Conservation (phyloP, 2,113 vertebrate species). For the Aspiorhynchus laticeps region DNA sequence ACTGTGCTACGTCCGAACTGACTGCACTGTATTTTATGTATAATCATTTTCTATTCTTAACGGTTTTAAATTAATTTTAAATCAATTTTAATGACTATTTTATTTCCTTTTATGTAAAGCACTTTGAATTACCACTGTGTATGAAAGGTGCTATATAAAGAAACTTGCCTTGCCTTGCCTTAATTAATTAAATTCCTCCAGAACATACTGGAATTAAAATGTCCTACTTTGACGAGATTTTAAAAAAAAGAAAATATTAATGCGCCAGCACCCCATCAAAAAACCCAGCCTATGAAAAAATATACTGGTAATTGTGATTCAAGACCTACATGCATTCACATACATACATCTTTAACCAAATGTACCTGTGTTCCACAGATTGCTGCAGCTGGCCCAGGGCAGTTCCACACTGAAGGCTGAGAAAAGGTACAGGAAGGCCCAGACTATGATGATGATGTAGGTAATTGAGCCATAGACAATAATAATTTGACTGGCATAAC, state of each 20-base stretch:
- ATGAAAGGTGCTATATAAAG: too few species aligned
- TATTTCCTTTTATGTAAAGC: too few species aligned
- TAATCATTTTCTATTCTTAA: too few species aligned
- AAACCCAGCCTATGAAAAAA: not conserved
- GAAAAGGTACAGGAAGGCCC: slow-evolving; percentile 84
- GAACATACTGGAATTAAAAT: not conserved
- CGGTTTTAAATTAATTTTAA: too few species aligned
- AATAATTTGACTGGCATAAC: slow-evolving; percentile 67
- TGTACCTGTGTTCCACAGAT: slow-evolving; percentile 88
- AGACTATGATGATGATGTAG: slow-evolving; percentile 71
- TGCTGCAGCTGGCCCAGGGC: slow-evolving; percentile 85
- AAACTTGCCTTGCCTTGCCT: too few species aligned
- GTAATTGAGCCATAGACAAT: slow-evolving; percentile 65
- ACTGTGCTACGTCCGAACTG: too few species aligned
- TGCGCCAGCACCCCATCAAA: not conserved
- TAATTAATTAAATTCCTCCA: too few species aligned
- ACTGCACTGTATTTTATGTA: too few species aligned
- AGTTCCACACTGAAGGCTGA: slow-evolving; percentile 82
- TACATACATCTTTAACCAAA: not conserved
- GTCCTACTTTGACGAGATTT: not conserved
- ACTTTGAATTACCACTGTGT: too few species aligned
- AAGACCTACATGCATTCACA: not conserved
- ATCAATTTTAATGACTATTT: too few species aligned
- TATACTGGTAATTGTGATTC: not conserved
- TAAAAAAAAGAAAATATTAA: not conserved